Evolutionary conservation across 2,113 vertebrate genomes (phyloP).

Genomic region (Procavia capensis): DNA sequence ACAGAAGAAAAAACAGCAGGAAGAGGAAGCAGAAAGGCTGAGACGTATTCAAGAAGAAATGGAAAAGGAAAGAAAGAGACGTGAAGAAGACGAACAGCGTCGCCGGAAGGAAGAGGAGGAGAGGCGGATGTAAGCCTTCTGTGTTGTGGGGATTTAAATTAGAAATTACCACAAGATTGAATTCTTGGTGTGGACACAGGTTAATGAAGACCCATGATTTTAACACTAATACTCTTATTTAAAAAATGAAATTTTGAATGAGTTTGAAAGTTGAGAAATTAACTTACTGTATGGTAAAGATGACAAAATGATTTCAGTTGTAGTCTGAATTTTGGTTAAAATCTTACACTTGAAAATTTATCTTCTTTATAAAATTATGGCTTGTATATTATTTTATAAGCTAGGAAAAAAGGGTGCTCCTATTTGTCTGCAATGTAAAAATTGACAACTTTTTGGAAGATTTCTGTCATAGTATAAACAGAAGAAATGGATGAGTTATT

Average conservation of each 20-base stretch:
- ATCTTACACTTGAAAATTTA: not conserved
- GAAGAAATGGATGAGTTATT: not conserved
- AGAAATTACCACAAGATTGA: not conserved
- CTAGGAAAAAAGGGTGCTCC: not conserved
- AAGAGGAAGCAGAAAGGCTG: slow-evolving; percentile 95
- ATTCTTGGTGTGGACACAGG: not conserved
- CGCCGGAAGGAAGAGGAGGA: slow-evolving; percentile 95
- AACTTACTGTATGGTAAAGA: not conserved
- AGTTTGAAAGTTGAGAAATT: slow-evolving; percentile 33
- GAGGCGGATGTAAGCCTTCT: slow-evolving; percentile 90
- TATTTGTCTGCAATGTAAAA: not conserved
- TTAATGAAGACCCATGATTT: not conserved
- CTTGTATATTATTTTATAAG: slow-evolving; percentile 13
- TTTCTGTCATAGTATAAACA: not conserved
- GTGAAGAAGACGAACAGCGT: slow-evolving; percentile 92
- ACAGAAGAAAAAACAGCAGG: slow-evolving; percentile 96
- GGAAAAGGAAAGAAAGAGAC: slow-evolving; percentile 93
- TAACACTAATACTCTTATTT: not conserved
- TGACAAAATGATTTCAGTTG: not conserved
- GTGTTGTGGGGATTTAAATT: not conserved
- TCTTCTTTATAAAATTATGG: not conserved
- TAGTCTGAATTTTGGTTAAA: slow-evolving; percentile 50
- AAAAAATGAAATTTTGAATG: slow-evolving; percentile 22
- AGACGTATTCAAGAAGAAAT: slow-evolving; percentile 96
- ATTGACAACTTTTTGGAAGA: not conserved